Conservation (phyloP, 2,113 vertebrate species). For the Phrynosoma blainvillii region DNA sequence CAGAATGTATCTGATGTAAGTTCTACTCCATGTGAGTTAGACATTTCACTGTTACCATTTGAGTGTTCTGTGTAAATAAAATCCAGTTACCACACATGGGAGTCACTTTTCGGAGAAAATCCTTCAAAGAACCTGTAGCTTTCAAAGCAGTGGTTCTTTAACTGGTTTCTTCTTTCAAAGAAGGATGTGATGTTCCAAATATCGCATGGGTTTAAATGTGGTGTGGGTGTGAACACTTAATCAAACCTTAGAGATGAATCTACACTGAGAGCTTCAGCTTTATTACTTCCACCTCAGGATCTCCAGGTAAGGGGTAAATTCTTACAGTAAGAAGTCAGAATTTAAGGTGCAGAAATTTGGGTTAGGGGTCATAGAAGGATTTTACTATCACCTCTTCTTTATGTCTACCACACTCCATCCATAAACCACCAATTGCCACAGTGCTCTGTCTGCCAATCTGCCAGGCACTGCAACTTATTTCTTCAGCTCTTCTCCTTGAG, state of each 20-base stretch:
- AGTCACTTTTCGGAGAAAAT: not conserved
- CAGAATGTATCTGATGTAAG: not conserved
- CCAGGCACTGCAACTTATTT: not conserved
- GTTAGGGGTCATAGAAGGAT: not conserved
- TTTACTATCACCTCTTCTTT: not conserved
- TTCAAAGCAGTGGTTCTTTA: not conserved
- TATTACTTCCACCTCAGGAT: not conserved
- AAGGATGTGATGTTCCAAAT: too few relatives aligned
- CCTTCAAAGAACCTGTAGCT: not conserved
- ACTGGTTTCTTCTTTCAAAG: not conserved
- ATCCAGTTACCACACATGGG: not conserved
- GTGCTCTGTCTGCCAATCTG: not conserved
- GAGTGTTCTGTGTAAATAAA: not conserved
- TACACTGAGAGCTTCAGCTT: too few relatives aligned
- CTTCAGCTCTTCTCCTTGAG: not conserved
- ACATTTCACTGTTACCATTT: not conserved
- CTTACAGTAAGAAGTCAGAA: not conserved
- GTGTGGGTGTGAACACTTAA: too few relatives aligned
- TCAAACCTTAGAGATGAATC: too few relatives aligned
- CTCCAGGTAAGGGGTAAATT: not conserved
- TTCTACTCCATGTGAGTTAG: not conserved
- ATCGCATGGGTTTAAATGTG: too few relatives aligned
- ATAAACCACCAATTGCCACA: not conserved
- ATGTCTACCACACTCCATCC: not conserved
- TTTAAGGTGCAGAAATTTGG: not conserved